phyloP scores from a whole-genome alignment of 2,797 vertebrate species.

The Novumbra hubbsi region DNA sequence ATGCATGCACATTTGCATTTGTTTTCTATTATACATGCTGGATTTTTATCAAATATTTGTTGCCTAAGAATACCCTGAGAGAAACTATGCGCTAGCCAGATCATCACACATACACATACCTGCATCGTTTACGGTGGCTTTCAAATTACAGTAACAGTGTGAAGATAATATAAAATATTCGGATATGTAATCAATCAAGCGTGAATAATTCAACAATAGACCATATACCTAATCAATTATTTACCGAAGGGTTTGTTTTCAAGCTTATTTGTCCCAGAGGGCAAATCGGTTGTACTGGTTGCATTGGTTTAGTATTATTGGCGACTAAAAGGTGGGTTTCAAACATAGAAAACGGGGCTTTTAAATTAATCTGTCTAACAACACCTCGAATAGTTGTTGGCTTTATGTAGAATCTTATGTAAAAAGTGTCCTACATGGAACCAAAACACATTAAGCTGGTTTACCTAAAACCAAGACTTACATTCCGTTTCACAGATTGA shows the following conservation, averaged over 20 bases:
- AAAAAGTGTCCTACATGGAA: too few species aligned
- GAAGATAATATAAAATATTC: not conserved
- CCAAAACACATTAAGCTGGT: not conserved
- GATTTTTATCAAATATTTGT: too few species aligned
- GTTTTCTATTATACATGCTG: not conserved
- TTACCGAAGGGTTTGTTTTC: not conserved
- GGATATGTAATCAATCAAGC: not conserved
- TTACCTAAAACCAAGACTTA: not conserved
- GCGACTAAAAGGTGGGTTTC: too few species aligned
- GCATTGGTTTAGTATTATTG: too few species aligned
- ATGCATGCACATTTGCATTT: not conserved
- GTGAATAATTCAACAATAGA: not conserved
- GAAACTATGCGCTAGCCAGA: too few species aligned
- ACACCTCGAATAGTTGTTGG: too few species aligned
- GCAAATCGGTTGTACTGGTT: too few species aligned
- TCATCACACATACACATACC: not conserved
- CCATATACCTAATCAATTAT: conserved; percentile 1
- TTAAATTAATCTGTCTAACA: too few species aligned
- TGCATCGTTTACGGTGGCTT: not conserved
- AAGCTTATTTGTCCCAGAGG: not conserved
- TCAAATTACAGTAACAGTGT: not conserved
- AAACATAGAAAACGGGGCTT: too few species aligned
- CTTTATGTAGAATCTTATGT: too few species aligned
- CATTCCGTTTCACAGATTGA: not conserved
- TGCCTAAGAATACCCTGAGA: too few species aligned